These are phyloP conservation scores for Physeter macrocephalus DNA, from an alignment of 2,113 vertebrate species.

Conservation along the genomic window DNA sequence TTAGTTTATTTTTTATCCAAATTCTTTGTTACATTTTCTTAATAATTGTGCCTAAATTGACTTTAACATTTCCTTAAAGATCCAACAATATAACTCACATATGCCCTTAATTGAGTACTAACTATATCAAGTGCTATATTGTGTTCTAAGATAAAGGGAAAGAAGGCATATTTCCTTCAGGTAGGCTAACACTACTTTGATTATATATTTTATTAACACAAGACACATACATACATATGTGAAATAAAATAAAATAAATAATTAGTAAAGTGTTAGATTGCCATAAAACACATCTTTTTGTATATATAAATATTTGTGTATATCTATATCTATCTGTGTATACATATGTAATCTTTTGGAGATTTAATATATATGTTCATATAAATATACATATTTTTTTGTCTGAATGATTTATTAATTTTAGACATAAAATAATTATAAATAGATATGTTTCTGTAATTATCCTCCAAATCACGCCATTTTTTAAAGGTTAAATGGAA, in stretches of 20 bases:
- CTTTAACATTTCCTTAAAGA: not conserved
- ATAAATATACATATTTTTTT: not conserved
- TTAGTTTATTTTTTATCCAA: not conserved
- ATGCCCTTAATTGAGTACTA: not conserved
- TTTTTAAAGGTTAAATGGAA: slow-evolving; percentile 1
- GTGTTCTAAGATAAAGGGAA: not conserved
- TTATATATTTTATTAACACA: not conserved
- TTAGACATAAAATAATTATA: not conserved
- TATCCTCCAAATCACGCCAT: not conserved
- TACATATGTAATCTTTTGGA: not conserved
- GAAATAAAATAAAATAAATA: not conserved
- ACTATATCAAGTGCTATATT: not conserved
- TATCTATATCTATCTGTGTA: not conserved
- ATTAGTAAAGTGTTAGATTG: not conserved
- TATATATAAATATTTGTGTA: not conserved
- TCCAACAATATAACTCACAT: not conserved
- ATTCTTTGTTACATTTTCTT: not conserved
- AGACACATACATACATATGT: not conserved
- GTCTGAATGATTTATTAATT: not conserved
- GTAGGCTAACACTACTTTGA: not conserved
- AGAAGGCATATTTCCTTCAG: not conserved
- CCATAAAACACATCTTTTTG: not conserved
- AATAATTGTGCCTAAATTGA: not conserved
- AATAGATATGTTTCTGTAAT: slow-evolving; percentile 1
- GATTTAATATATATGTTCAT: too few species aligned